phyloP scores from a whole-genome alignment of 2,888 invertebrate genomes.

The Caenorhabditis becei region DNA sequence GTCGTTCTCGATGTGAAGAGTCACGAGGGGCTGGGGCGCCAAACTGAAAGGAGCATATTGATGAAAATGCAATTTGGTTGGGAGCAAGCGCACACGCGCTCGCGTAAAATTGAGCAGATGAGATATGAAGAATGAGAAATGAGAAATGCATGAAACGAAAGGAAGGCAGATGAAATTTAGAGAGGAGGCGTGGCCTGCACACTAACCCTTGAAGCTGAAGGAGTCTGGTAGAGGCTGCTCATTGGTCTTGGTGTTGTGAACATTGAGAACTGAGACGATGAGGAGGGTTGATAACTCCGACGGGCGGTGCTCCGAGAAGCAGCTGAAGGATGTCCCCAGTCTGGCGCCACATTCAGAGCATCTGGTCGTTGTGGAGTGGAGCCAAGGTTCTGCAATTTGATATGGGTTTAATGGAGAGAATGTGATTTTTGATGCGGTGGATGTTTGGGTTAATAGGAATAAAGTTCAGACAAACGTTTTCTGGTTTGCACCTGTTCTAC shows the following conservation, averaged over 20 bases:
- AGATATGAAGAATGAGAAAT: background rate
- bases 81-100: too few species aligned
- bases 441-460: too few species aligned
- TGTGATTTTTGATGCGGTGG: background rate
- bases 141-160: background rate
- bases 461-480: too few species aligned
- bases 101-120: too few species aligned
- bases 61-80: background rate
- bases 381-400: slow-evolving; percentile 26
- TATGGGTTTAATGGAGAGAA: background rate
- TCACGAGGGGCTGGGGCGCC: slow-evolving; percentile 27
- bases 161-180: background rate
- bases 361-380: slow-evolving; percentile 47
- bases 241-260: slow-evolving; percentile 19
- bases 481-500: too few species aligned
- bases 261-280: slow-evolving; percentile 2
- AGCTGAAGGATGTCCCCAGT: background rate
- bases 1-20: slow-evolving; percentile 65
- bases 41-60: background rate
- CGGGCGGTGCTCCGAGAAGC: background rate
- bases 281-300: slow-evolving; percentile 12
- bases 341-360: slow-evolving; percentile 19
- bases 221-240: slow-evolving; percentile 20
- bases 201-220: slow-evolving; percentile 25
- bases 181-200: background rate